Base-by-base conservation (phyloP, 2,888 invertebrate species). In the Cheilosia scutellata region DNA sequence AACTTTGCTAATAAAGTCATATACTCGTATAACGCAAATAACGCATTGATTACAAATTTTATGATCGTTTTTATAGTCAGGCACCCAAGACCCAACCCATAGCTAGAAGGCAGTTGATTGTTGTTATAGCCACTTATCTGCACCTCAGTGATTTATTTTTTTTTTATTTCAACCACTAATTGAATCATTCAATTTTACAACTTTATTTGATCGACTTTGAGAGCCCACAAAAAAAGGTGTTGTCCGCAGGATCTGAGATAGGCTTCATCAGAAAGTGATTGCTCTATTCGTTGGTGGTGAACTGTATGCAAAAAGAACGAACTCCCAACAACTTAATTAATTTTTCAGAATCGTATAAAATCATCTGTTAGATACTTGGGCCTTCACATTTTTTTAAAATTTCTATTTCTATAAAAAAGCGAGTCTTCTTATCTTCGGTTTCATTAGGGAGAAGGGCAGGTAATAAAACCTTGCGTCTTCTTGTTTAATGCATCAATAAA, bases 401-500 rank as follows among this genome's bases (percentile, higher is more conserved):
- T 76, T 51, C 42, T n/a, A 42, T 76, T 16, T 42, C 57, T 20
- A 58, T 66, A 42, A 60, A 60, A 76, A 76, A 68, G 58, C 58
- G 76, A 76, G 76, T 68, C 49, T 42, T 11, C 13, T 31, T 9
- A 25, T 37, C 44, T 58, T 49, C 29, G 7, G 20, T 37, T 27
- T 57, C 31, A 49, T 29, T 55, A 66, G 25, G 20, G 27, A 37
- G 55, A 37, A 5, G 33, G 62, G 25, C 68, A 63, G 55, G 51
- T 51, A 55, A 57, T 79, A 68, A 83, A 83, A 70, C 13, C 51
- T 5, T 55, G 42, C 9, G 27, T n/a, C 31, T 78, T 55, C 42
- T 72, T 25, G 13, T 27, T 74, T 83, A 78, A 79, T 83, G 68
- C 55, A 51, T 31, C 29, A 51, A 83, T 83, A 83, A 83, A 83